Percentiles rank a stretch among this genome's conserved stretches.
These are phyloP conservation scores for Augochlora pura DNA, from an alignment of 1,140 invertebrate species.

Conservation along the genomic window DNA sequence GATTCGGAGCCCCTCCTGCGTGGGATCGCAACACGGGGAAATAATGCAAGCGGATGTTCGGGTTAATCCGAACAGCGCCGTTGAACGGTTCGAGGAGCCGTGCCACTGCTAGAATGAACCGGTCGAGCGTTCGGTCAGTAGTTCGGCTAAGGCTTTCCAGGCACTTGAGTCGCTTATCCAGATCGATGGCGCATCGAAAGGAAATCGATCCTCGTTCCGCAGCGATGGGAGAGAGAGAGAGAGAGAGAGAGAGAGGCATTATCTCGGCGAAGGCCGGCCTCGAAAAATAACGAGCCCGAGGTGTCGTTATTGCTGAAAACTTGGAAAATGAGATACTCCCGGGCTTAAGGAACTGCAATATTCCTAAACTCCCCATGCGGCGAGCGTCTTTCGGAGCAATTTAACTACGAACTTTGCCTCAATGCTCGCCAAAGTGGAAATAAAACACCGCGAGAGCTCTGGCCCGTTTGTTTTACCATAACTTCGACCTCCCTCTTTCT, in stretches of 20 bases:
- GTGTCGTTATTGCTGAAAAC: slow-evolving; percentile 36
- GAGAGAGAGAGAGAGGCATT: not conserved
- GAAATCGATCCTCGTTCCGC: not conserved
- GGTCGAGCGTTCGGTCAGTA: not conserved
- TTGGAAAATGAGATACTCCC: slow-evolving; percentile 40
- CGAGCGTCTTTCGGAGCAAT: slow-evolving; percentile 57
- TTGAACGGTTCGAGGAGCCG: no score
- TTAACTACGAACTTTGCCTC: slow-evolving; percentile 54
- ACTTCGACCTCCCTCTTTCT: not conserved
- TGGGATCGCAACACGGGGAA: no score
- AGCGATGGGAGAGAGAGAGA: no score
- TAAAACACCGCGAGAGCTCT: slow-evolving; percentile 48
- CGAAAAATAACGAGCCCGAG: slow-evolving; percentile 13
- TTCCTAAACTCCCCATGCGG: slow-evolving; percentile 50
- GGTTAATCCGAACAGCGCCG: no score
- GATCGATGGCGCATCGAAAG: not conserved
- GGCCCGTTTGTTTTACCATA: slow-evolving; percentile 40
- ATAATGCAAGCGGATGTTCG: no score
- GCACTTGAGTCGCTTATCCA: not conserved
- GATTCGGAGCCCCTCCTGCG: no score
- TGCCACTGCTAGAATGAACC: not conserved
- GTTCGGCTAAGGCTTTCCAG: not conserved
- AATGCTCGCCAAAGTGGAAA: slow-evolving; percentile 34
- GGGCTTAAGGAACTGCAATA: slow-evolving; percentile 55
- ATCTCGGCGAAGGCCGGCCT: slow-evolving; percentile 3